Conservation (phyloP, 2,888 invertebrate species). For the Epirrhoe alternata region DNA sequence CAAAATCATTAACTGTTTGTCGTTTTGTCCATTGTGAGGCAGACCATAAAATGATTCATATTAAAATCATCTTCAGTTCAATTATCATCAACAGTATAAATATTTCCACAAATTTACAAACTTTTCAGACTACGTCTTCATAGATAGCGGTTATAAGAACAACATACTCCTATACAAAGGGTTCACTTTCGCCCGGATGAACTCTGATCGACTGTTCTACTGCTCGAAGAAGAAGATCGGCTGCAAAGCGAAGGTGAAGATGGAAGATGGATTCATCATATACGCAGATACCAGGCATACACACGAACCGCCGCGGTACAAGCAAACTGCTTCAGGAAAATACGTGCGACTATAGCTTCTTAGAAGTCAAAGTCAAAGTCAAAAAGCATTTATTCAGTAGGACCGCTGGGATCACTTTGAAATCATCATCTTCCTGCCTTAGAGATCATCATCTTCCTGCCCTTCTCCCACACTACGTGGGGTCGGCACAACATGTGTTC, state of each 20-base stretch:
- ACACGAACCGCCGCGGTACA: slow-evolving; percentile 17
- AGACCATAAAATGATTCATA: too few species aligned
- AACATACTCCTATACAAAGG: slow-evolving; percentile 39
- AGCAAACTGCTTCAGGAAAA: not conserved
- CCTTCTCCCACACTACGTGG: too few species aligned
- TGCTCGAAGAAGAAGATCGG: slow-evolving; percentile 55
- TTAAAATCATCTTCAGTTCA: too few species aligned
- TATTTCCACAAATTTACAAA: not conserved
- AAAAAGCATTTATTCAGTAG: too few species aligned
- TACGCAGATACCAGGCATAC: slow-evolving; percentile 13
- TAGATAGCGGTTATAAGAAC: slow-evolving; percentile 40
- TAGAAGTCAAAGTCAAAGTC: too few species aligned
- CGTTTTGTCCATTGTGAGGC: too few species aligned
- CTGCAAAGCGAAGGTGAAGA: slow-evolving; percentile 46
- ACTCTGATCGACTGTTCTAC: slow-evolving; percentile 52
- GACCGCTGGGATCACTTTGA: too few species aligned
- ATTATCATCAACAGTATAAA: not conserved
- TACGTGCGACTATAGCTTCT: slow-evolving; percentile 8
- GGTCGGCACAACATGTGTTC: too few species aligned
- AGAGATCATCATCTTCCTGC: too few species aligned
- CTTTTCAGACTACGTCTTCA: slow-evolving; percentile 14
- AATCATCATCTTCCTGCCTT: too few species aligned
- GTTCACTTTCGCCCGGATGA: slow-evolving; percentile 55
- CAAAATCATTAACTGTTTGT: too few species aligned
- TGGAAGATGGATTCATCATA: slow-evolving; percentile 16